A percentile compares a stretch with the other conserved stretches of the same genome.
Evolutionary conservation across 2,888 invertebrate species (phyloP).

Genomic region (Synanthedon tipuliformis): DNA sequence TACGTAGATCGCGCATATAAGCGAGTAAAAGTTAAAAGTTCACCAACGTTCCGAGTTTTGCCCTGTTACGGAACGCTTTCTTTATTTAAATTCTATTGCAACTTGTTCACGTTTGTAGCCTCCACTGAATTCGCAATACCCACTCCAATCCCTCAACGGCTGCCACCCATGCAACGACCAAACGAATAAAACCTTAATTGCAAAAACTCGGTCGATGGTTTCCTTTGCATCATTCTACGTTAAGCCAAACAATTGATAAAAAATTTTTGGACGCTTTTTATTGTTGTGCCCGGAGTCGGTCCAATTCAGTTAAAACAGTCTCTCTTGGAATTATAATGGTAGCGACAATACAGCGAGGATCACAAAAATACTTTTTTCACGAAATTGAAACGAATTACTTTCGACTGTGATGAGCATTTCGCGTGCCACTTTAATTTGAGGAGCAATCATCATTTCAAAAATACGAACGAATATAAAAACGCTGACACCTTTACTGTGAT

Average conservation of each 20-base stretch:
- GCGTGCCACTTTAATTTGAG: constrained; percentile 24
- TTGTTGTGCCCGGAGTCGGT: constrained; percentile 27
- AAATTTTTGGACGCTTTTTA: constrained; percentile 28
- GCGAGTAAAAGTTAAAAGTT: constrained; percentile 68
- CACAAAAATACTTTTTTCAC: constrained; percentile 31
- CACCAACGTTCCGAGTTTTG: constrained; percentile 58
- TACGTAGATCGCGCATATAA: constrained; percentile 36
- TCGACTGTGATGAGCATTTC: constrained; percentile 34
- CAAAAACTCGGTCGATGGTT: constrained; percentile 24
- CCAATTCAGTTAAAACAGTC: constrained; percentile 44
- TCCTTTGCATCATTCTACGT: constrained; percentile 34
- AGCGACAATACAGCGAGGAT: constrained; percentile 21
- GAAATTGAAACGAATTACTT: constrained; percentile 47
- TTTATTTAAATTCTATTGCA: constrained; percentile 71
- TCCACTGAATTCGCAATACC: constrained; percentile 47
- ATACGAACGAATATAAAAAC: not conserved
- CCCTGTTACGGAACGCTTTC: constrained; percentile 57
- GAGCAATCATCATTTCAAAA: not conserved
- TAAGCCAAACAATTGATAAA: constrained; percentile 14
- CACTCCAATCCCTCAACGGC: constrained; percentile 24
- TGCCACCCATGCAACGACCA: not conserved
- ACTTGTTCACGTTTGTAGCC: constrained; percentile 64
- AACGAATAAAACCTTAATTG: not conserved
- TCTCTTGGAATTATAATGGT: constrained; percentile 27
- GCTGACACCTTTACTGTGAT: too few relatives aligned